Evolutionary conservation across 2,113 vertebrate species (phyloP), one percentile per base, ranked within the genome.

Genomic region (Miniopterus natalensis): DNA sequence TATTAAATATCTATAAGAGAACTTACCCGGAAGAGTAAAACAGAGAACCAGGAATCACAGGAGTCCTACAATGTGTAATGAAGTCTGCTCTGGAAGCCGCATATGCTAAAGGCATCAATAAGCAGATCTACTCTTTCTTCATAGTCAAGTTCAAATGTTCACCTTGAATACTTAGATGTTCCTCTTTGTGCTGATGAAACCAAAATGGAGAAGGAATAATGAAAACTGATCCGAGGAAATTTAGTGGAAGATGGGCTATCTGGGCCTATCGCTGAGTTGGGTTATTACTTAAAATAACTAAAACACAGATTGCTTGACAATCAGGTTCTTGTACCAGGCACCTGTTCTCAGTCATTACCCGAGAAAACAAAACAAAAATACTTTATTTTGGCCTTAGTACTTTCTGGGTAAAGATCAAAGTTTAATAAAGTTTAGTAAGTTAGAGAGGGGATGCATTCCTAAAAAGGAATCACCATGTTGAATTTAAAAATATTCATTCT

Each of bases 91-190:
- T 74, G 36, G 31, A 81, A 40, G 31, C 40, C 47, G 71, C 36
- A 45, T 31, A 45, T 29, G 27, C 27, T 61, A 65, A 79, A 57
- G 20, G 75, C 59, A 36, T 68, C 59, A 70, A 29, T 57, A 70
- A 61, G n/a, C 74, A 81, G 40, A 13, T 71, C 40, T 74, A 65
- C 55, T 53, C 51, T 89, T 74, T 74, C 59, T 89, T 79, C 18
- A 31, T 45, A 61, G n/a, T 57, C 75, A 51, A 42, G 27, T 83
- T 90, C 55, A 71, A 68, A 55, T 29, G 23, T 73, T 88, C 84
- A 92, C 61, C 42, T 70, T 78, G 21, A 92, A 51, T 55, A 70
- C 20, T 95, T 84, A 49, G 25, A 77, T 77, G n/a, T 70, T 51
- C 65, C 45, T 57, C 27, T 59, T 77, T 55, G 3, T 78, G 70